A percentile compares a stretch with the other conserved stretches of the same genome.
Evolutionary conservation across 1,140 invertebrate genomes (phyloP).

Genomic region (Olivierus martensii): DNA sequence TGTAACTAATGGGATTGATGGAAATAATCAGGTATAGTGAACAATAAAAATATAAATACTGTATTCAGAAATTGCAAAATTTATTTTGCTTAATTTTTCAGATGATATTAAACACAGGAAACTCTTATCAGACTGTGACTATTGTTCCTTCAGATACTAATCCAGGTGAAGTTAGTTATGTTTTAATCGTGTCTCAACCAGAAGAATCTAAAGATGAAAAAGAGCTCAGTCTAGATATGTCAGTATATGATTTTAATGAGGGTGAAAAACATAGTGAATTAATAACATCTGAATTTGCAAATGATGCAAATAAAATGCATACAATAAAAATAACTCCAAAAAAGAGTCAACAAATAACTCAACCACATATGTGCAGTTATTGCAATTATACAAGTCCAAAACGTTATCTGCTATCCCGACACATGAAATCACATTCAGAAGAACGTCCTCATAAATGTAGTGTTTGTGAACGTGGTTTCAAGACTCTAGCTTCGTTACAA

Average conservation of each 20-base stretch:
- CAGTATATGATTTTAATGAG: constrained; percentile 43
- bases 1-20: constrained; percentile 13
- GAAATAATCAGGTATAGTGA: constrained; percentile 33
- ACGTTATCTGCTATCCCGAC: constrained; percentile 72
- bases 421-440: constrained; percentile 92
- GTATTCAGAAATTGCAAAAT: too few relatives aligned
- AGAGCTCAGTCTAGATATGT: constrained; percentile 29
- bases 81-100: constrained; percentile 1
- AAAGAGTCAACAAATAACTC: constrained; percentile 52
- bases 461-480: constrained; percentile 89
- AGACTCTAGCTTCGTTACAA: constrained; percentile 79
- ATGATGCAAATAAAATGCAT: constrained; percentile 12
- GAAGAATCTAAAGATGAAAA: constrained; percentile 17
- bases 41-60: neutral
- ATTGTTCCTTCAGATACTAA: constrained; percentile 66
- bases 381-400: constrained; percentile 83
- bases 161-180: constrained; percentile 71
- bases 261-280: constrained; percentile 17
- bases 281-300: constrained; percentile 11
- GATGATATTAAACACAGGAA: constrained; percentile 19
- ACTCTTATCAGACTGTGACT: constrained; percentile 62
- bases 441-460: constrained; percentile 88
- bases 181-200: constrained; percentile 65
- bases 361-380: constrained; percentile 71
- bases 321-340: constrained; percentile 36